Evolutionary conservation across 2,888 invertebrate species (phyloP).

Genomic region (Drosophila barbarae): DNA sequence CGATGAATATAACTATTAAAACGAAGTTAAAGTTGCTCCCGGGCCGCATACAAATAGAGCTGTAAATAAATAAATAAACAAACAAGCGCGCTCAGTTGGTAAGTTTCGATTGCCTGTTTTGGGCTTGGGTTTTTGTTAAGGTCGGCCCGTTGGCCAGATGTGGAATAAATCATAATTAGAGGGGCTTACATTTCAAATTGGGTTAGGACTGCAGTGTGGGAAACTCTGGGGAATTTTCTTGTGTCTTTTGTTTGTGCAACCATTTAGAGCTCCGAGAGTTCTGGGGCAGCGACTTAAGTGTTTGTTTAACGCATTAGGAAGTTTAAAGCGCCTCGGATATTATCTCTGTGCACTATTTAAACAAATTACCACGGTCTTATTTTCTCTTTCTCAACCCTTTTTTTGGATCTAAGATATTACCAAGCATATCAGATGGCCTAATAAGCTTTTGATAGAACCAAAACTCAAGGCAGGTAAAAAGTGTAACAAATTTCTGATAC

Average conservation of each 20-base stretch:
- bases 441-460: background rate
- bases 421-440: background rate
- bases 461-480: background rate
- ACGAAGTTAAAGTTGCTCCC: slow-evolving; percentile 46
- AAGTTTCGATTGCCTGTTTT: slow-evolving; percentile 25
- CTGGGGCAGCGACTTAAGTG: slow-evolving; percentile 7
- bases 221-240: slow-evolving; percentile 8
- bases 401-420: background rate
- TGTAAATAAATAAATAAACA: slow-evolving; percentile 28
- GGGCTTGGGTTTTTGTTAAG: slow-evolving; percentile 13
- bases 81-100: slow-evolving; percentile 22
- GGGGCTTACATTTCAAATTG: slow-evolving; percentile 24
- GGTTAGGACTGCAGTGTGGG: slow-evolving; percentile 26
- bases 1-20: slow-evolving; percentile 28
- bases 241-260: slow-evolving; percentile 9
- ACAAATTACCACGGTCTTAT: background rate
- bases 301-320: slow-evolving; percentile 13
- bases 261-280: slow-evolving; percentile 15
- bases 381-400: background rate
- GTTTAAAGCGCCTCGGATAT: background rate
- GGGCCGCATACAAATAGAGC: slow-evolving; percentile 49
- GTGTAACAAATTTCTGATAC: background rate
- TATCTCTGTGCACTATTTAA: background rate
- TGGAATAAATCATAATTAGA: slow-evolving; percentile 35
- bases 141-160: slow-evolving; percentile 14